Conservation (phyloP, 2,888 invertebrate genomes). For the Yponomeuta malinellus region DNA sequence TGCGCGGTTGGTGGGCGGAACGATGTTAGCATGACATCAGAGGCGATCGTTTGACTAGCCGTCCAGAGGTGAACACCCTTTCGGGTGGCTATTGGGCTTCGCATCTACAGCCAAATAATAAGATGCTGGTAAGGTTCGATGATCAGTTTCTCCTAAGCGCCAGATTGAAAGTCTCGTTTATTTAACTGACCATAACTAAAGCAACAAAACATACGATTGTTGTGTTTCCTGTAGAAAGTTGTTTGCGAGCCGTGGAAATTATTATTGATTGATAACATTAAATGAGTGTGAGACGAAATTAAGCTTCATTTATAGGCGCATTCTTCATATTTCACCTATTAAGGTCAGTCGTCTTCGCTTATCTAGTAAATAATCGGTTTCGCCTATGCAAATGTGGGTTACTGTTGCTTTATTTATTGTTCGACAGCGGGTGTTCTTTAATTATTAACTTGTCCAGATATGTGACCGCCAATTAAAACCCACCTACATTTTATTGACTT, state of each 20-base stretch:
- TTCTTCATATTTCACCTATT: background rate
- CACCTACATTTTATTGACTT: background rate
- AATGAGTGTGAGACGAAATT: background rate
- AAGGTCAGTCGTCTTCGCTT: background rate
- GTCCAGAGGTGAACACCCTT: constrained; percentile 11
- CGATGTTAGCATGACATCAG: constrained; percentile 53
- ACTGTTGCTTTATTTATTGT: constrained; percentile 6
- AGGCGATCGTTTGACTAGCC: constrained; percentile 16
- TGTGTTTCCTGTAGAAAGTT: background rate
- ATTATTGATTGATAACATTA: background rate
- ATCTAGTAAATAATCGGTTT: background rate
- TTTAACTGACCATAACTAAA: background rate
- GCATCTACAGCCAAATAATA: constrained; percentile 8
- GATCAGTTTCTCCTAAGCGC: background rate
- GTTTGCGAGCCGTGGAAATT: background rate
- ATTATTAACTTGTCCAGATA: background rate
- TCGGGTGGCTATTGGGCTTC: background rate
- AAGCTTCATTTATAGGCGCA: background rate
- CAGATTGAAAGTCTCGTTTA: background rate
- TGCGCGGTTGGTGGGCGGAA: constrained; percentile 33
- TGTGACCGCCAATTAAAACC: background rate
- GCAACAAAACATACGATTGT: background rate
- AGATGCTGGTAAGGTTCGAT: background rate
- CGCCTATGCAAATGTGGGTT: background rate
- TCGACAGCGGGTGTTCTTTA: background rate